Conservation (phyloP, 2,113 vertebrate genomes). For the Arizona elegans region DNA sequence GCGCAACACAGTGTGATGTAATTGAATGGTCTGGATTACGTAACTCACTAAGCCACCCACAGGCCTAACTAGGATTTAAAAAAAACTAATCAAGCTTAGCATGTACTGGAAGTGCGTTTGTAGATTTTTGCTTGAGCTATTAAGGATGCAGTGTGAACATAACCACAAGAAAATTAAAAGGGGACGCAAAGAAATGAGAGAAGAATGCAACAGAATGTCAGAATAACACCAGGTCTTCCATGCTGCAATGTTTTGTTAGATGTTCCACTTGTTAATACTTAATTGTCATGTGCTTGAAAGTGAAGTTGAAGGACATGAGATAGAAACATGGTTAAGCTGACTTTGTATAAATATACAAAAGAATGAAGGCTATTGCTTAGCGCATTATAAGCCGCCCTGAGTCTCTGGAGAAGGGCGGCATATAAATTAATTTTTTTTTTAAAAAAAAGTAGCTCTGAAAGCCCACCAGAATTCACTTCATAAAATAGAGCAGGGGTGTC, state of each 20-base stretch:
- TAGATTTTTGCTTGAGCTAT: neutral
- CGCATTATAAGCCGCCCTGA: too few species aligned
- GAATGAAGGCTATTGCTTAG: too few species aligned
- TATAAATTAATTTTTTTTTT: too few species aligned
- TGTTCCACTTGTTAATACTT: neutral
- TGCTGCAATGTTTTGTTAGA: neutral
- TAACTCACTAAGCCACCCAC: neutral
- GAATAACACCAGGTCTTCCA: neutral
- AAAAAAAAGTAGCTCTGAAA: neutral
- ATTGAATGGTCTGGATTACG: neutral
- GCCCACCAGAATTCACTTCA: conserved; percentile 3
- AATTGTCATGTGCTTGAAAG: neutral
- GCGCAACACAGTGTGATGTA: neutral
- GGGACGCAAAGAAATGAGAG: neutral
- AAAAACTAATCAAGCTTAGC: neutral
- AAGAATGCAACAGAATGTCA: neutral
- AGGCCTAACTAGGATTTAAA: neutral
- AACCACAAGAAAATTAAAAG: too few species aligned
- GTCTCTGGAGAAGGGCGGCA: too few species aligned
- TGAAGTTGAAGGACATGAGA: neutral
- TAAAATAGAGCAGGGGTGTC: neutral
- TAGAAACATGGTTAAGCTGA: neutral
- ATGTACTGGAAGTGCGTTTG: neutral
- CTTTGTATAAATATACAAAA: too few species aligned
- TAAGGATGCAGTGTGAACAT: neutral